Evolutionary conservation across 1,140 invertebrate species (phyloP), one percentile per base, ranked within the genome.

Genomic region (Harpegnathos saltator): DNA sequence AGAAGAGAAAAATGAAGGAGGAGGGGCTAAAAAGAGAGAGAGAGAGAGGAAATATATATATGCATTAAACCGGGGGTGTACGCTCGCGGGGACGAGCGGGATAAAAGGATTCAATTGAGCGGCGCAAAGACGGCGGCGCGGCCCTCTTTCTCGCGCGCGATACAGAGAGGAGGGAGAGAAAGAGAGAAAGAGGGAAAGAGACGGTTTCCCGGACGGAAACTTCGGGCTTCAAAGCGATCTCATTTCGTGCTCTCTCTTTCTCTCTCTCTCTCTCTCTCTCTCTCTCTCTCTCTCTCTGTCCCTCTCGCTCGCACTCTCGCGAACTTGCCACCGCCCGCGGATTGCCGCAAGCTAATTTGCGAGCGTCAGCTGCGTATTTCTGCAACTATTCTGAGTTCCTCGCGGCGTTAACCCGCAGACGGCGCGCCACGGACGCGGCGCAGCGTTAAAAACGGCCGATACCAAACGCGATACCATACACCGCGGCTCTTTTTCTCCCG

Each of bases 271-370:
- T n/a, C n/a, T n/a, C n/a, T n/a, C n/a, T n/a, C n/a, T n/a, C n/a
- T n/a, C n/a, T n/a, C n/a, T n/a, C n/a, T n/a, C n/a, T n/a, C n/a
- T n/a, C n/a, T n/a, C n/a, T n/a, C n/a, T n/a, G n/a, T n/a, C n/a
- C n/a, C n/a, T n/a, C n/a, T n/a, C n/a, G n/a, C n/a, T 44, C 74
- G 85, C 75, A 33, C 29, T 33, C 29, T 73, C 26, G 33, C 58
- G 72, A 86, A 86, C 82, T 86, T 86, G 82, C 61, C 85, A 83
- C 83, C 83, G 81, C 29, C 81, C 33, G 61, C 74, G 85, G 74
- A 68, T 84, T 74, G 85, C 85, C 73, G 68, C 81, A 24, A 89
- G 88, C 86, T 86, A 90, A 86, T 87, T 88, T 87, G 86, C 87
- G 81, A 85, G 82, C 75, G 84, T 85, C 85, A 85, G 85, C 85